phyloP scores from a whole-genome alignment of 2,888 invertebrate species.

The Tiliacea citrago region DNA sequence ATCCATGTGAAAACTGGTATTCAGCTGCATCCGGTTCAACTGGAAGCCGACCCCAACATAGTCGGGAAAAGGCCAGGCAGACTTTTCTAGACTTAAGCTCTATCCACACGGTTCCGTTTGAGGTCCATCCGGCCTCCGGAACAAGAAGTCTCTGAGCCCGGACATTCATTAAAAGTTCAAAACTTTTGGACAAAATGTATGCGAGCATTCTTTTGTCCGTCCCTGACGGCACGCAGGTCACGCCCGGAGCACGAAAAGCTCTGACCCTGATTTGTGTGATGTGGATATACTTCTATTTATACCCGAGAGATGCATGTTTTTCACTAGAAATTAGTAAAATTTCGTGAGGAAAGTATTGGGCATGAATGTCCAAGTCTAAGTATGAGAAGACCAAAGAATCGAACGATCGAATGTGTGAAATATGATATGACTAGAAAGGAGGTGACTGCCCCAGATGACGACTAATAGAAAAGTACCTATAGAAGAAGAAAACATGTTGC shows the following conservation, averaged over 20 bases:
- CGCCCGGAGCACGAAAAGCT: background rate
- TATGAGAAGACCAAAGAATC: background rate
- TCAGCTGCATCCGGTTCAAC: too few species aligned
- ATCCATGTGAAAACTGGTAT: too few species aligned
- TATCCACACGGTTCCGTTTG: background rate
- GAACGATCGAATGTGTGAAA: background rate
- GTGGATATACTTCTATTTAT: background rate
- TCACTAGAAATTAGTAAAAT: background rate
- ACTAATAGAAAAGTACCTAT: background rate
- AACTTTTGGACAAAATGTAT: conserved; percentile 7
- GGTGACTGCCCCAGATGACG: background rate
- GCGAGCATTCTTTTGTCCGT: background rate
- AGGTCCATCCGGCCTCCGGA: conserved; percentile 17
- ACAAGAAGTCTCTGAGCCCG: background rate
- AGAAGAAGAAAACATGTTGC: too few species aligned
- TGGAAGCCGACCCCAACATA: too few species aligned
- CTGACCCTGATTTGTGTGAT: background rate
- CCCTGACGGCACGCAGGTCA: background rate
- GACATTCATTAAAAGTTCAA: conserved; percentile 26
- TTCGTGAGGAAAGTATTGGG: background rate
- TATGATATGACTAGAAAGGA: background rate
- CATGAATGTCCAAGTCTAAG: background rate
- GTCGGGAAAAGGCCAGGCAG: too few species aligned
- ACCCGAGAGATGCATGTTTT: background rate
- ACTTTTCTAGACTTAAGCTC: background rate